Conservation (phyloP, 92 coral and sea anemone species). For the Chrysogorgia sp. region DNA sequence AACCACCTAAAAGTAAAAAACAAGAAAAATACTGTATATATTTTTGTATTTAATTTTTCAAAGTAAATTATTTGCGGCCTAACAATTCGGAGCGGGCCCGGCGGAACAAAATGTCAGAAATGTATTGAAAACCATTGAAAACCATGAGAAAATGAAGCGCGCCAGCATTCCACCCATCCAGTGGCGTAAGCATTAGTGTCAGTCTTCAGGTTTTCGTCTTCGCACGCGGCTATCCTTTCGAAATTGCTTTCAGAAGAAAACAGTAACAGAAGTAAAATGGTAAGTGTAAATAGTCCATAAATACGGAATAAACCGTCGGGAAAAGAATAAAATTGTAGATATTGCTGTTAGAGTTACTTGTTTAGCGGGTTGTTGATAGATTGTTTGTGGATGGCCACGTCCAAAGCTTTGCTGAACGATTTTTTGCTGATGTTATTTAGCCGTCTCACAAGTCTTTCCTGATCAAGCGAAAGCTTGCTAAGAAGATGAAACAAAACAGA, state of each 20-base stretch:
- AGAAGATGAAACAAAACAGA: conserved; percentile 93
- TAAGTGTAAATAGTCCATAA: conserved; percentile 11
- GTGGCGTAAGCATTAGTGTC: background rate
- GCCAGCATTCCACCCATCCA: background rate
- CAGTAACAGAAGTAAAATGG: conserved; percentile 4
- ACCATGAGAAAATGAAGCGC: too few relatives aligned
- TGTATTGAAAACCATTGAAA: too few relatives aligned
- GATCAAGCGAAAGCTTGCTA: conserved; percentile 90
- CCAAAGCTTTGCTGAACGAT: background rate
- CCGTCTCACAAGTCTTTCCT: conserved; percentile 95
- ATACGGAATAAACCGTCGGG: background rate
- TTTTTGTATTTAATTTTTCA: too few relatives aligned
- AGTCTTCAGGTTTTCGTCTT: background rate
- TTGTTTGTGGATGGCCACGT: conserved; percentile 23
- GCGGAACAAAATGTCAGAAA: too few relatives aligned
- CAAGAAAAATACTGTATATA: too few relatives aligned
- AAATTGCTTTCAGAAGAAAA: background rate
- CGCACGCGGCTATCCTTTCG: conserved; percentile 7
- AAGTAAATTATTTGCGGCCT: too few relatives aligned
- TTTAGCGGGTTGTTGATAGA: conserved; percentile 27
- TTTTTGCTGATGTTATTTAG: conserved; percentile 39
- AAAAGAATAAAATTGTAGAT: background rate
- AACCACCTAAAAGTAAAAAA: too few relatives aligned
- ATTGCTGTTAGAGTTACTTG: background rate
- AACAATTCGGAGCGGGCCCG: too few relatives aligned